Percentiles rank a stretch among this genome's conserved stretches.
Conservation (phyloP, 2,888 invertebrate genomes). For the Cenopis cana region DNA sequence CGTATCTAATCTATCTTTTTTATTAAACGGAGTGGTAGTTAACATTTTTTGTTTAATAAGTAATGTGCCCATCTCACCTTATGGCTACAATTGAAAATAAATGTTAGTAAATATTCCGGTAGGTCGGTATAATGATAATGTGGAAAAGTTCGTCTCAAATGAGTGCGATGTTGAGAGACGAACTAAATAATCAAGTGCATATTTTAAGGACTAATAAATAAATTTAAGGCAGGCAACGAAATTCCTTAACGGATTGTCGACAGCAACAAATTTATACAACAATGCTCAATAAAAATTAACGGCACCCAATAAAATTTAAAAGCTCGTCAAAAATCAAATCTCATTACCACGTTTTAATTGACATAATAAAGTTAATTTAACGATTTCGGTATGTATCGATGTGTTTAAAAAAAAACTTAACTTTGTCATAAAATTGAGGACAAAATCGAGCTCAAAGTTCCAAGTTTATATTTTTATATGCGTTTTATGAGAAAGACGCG, state of each 20-base stretch:
- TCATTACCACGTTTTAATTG: constrained; percentile 64
- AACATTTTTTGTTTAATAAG: constrained; percentile 17
- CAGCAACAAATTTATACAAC: constrained; percentile 48
- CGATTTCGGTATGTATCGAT: constrained; percentile 51
- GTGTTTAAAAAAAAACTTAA: constrained; percentile 43
- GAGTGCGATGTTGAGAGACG: not conserved
- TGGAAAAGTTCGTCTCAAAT: not conserved
- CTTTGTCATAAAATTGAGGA: constrained; percentile 54
- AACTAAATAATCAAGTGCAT: not conserved
- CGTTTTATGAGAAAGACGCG: constrained; percentile 64
- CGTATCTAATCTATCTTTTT: constrained; percentile 53
- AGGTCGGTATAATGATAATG: not conserved
- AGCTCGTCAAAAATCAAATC: constrained; percentile 57
- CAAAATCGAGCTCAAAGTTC: constrained; percentile 37
- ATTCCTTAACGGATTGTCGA: constrained; percentile 15
- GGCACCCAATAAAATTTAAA: constrained; percentile 45
- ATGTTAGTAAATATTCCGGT: not conserved
- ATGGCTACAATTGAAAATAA: not conserved
- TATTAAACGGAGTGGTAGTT: constrained; percentile 41
- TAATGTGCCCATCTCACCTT: not conserved
- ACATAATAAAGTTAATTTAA: constrained; percentile 65
- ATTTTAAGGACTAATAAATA: constrained; percentile 11
- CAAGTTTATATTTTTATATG: constrained; percentile 50
- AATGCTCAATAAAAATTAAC: constrained; percentile 51
- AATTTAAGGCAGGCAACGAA: constrained; percentile 14